Evolutionary conservation across 2,888 invertebrate species (phyloP).

Genomic region (Epinotia brunnichana): DNA sequence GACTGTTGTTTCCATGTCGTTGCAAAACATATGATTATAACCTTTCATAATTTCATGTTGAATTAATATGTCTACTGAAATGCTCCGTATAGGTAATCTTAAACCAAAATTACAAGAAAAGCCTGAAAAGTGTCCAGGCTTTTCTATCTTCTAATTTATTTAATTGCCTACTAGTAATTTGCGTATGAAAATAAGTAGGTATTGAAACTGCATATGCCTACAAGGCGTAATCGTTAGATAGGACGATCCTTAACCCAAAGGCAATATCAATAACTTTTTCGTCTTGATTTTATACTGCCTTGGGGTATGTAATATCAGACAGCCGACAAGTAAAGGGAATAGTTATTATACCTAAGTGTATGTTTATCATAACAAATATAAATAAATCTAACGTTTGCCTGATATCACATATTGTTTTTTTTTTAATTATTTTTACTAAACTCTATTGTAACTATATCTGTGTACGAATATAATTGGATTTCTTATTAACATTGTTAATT

Average conservation of each 20-base stretch:
- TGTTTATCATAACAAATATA: no score
- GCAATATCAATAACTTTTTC: slow-evolving; percentile 55
- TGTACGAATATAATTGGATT: slow-evolving; percentile 20
- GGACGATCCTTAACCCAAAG: slow-evolving; percentile 19
- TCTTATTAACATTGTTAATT: slow-evolving; percentile 36
- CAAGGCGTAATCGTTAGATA: slow-evolving; percentile 9
- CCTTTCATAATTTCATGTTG: no score
- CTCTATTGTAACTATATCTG: slow-evolving; percentile 4
- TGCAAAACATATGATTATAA: no score
- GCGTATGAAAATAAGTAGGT: no score
- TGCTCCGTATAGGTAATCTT: no score
- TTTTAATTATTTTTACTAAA: slow-evolving; percentile 13
- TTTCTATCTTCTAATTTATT: no score
- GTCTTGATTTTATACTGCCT: slow-evolving; percentile 60
- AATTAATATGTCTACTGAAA: no score
- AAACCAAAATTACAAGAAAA: no score
- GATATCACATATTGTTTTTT: slow-evolving; percentile 17
- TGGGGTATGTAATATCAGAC: slow-evolving; percentile 68
- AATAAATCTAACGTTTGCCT: background rate
- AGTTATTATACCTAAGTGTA: background rate
- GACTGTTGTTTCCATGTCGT: no score
- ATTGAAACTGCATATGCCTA: no score
- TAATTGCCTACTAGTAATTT: no score
- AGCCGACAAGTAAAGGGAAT: slow-evolving; percentile 45
- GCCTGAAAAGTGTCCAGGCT: no score